A percentile compares a stretch with the other conserved stretches of the same genome.
phyloP scores from a whole-genome alignment of 1,140 invertebrate species.

The Drosophila athabasca region DNA sequence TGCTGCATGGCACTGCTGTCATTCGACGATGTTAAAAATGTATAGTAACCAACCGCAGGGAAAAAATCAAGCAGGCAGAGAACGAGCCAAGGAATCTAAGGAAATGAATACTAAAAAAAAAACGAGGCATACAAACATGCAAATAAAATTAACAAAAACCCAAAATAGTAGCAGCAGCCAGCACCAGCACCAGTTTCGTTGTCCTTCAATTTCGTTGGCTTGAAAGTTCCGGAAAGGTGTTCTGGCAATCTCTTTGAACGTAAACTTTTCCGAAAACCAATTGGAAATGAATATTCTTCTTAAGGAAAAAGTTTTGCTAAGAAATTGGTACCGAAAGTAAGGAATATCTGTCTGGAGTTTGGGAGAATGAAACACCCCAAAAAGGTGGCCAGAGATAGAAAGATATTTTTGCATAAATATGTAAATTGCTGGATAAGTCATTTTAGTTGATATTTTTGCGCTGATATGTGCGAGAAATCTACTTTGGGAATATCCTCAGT shows the following conservation, averaged over 20 bases:
- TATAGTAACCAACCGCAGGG: slow-evolving; percentile 44
- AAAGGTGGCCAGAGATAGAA: too few species aligned
- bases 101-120: slow-evolving; percentile 78
- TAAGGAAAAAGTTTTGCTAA: neutral
- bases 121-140: slow-evolving; percentile 68
- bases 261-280: slow-evolving; percentile 27
- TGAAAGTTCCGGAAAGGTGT: slow-evolving; percentile 38
- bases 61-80: neutral
- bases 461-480: too few species aligned
- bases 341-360: neutral
- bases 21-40: slow-evolving; percentile 76
- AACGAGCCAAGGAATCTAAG: slow-evolving; percentile 11
- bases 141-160: slow-evolving; percentile 77
- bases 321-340: neutral
- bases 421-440: too few species aligned
- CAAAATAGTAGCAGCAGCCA: slow-evolving; percentile 20
- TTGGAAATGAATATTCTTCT: slow-evolving; percentile 13
- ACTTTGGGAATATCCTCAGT: too few species aligned
- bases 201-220: slow-evolving; percentile 19
- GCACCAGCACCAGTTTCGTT: neutral
- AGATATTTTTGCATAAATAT: too few species aligned
- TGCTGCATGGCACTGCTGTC: slow-evolving; percentile 54
- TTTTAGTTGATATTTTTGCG: too few species aligned
- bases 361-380: too few species aligned
- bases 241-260: slow-evolving; percentile 33